Percentiles rank a stretch among this genome's conserved stretches.
Conservation (phyloP, 53 echinoderm and acorn worm species). For the Pentamera pediparva region DNA sequence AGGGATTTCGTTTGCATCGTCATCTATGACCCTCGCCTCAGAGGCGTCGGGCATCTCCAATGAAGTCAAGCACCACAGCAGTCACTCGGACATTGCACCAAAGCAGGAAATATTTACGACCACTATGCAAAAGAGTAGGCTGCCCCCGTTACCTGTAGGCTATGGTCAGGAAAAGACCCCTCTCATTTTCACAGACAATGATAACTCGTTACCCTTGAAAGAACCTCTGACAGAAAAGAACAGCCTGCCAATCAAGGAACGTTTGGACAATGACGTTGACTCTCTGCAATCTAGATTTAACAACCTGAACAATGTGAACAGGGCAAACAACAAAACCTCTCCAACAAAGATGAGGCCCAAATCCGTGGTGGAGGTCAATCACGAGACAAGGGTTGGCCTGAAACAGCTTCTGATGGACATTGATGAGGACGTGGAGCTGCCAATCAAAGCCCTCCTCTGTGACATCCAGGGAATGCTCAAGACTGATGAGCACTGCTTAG, state of each 20-base stretch:
- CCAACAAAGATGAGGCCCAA: constrained; percentile 7
- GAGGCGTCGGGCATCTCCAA: constrained; percentile 24
- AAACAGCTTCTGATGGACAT: constrained; percentile 27
- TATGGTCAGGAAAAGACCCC: neutral
- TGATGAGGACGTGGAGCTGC: constrained; percentile 14
- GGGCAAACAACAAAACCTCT: neutral
- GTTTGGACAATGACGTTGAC: too few relatives aligned
- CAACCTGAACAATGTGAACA: neutral
- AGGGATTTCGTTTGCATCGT: constrained; percentile 28
- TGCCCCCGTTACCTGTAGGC: neutral
- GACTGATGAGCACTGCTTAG: constrained; percentile 28
- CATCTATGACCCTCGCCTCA: constrained; percentile 20
- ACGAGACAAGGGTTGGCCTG: constrained; percentile 15
- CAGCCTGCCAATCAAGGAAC: neutral
- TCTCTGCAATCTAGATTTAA: constrained; percentile 1
- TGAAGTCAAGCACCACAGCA: constrained; percentile 15
- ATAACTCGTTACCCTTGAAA: neutral
- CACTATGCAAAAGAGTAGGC: constrained; percentile 22
- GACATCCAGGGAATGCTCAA: constrained; percentile 34
- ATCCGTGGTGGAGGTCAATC: constrained; percentile 28
- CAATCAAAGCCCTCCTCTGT: constrained; percentile 4
- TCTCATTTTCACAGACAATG: constrained; percentile 7
- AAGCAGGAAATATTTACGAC: neutral
- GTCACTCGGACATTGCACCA: neutral
- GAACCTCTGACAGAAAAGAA: neutral